Conservation (phyloP, 2,888 invertebrate species). For the Netelia melanura region DNA sequence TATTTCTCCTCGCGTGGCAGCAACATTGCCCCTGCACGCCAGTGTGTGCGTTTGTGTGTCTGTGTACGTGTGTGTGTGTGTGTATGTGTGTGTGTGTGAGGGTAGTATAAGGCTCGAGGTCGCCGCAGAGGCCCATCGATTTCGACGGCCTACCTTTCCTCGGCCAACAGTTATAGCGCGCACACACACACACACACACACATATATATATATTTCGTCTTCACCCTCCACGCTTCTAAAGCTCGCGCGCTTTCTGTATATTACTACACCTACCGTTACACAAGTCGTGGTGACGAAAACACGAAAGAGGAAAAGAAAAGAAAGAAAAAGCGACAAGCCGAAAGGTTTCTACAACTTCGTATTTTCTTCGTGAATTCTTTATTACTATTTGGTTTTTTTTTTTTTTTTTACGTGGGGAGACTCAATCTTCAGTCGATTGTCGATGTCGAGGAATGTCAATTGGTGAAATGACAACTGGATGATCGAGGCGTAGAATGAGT, state of each 20-base stretch:
- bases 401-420: slow-evolving; percentile 1
- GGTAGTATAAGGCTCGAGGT: slow-evolving; percentile 65
- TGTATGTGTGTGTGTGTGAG: neutral
- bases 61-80: slow-evolving; percentile 1
- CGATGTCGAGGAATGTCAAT: neutral
- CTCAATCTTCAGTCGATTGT: neutral
- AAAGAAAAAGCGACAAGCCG: slow-evolving; percentile 11
- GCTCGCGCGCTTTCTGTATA: slow-evolving; percentile 24
- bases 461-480: neutral
- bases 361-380: slow-evolving; percentile 44
- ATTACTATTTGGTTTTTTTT: slow-evolving; percentile 28
- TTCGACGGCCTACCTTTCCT: slow-evolving; percentile 74
- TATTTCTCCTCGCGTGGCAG: slow-evolving; percentile 58
- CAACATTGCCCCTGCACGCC: neutral
- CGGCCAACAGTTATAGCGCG: slow-evolving; percentile 65
- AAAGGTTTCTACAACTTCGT: slow-evolving; percentile 47
- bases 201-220: slow-evolving; percentile 17
- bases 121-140: slow-evolving; percentile 75
- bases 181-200: neutral
- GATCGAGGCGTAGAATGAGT: neutral
- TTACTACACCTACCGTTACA: neutral
- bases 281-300: neutral
- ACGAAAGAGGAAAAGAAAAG: neutral
- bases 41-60: slow-evolving; percentile 13
- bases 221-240: slow-evolving; percentile 42